A percentile compares a stretch with the other conserved stretches of the same genome.
These are phyloP conservation scores for Hypena proboscidalis DNA, from an alignment of 2,888 invertebrate genomes.

Conservation along the genomic window DNA sequence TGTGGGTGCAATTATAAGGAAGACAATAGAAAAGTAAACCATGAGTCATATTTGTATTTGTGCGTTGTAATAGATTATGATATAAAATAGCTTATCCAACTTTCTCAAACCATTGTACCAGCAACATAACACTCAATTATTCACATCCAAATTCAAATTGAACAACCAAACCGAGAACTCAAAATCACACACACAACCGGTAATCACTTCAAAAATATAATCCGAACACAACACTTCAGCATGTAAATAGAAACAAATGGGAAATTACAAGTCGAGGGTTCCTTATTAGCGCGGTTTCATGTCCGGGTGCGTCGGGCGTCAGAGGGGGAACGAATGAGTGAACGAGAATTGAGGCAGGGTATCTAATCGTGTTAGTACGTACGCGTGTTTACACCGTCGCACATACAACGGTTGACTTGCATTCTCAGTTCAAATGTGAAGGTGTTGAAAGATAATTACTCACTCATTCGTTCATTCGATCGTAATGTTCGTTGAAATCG, in stretches of 20 bases:
- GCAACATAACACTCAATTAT: no score
- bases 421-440: slow-evolving; percentile 46
- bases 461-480: slow-evolving; percentile 37
- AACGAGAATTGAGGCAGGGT: slow-evolving; percentile 13
- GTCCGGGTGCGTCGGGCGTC: slow-evolving; percentile 36
- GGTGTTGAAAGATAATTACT: slow-evolving; percentile 44
- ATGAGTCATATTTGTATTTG: no score
- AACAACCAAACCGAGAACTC: not conserved
- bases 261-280: slow-evolving; percentile 57
- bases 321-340: slow-evolving; percentile 14
- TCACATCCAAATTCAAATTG: no score
- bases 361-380: slow-evolving; percentile 50
- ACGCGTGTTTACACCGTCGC: slow-evolving; percentile 48
- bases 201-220: slow-evolving; percentile 34
- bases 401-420: slow-evolving; percentile 51
- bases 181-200: slow-evolving; percentile 4
- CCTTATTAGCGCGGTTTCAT: slow-evolving; percentile 59
- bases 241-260: slow-evolving; percentile 54
- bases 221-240: slow-evolving; percentile 32
- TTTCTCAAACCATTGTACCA: no score
- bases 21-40: no score
- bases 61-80: no score
- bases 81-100: no score
- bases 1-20: no score
- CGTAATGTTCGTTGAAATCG: slow-evolving; percentile 34